These are phyloP conservation scores for Galerucella pusilla DNA, from an alignment of 2,888 invertebrate genomes.

Conservation along the genomic window DNA sequence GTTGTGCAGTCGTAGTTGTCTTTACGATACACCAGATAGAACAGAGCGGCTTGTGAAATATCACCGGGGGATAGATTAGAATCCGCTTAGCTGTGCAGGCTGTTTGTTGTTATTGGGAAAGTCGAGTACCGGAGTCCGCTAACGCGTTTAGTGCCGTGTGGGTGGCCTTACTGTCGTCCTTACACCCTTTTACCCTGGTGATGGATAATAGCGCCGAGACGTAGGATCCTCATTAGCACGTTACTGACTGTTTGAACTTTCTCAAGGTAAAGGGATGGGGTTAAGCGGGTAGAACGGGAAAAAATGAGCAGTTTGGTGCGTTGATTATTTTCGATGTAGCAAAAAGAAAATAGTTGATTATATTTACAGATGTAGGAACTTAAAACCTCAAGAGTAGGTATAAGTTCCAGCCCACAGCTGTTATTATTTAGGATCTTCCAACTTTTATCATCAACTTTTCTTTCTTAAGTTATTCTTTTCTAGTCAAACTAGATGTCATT, in stretches of 20 bases:
- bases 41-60: constrained; percentile 60
- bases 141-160: constrained; percentile 63
- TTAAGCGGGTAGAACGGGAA: background rate
- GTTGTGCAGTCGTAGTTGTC: background rate
- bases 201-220: constrained; percentile 59
- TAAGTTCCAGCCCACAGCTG: too few species aligned
- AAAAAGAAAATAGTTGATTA: too few species aligned
- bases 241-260: constrained; percentile 49
- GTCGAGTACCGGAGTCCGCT: constrained; percentile 57
- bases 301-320: background rate
- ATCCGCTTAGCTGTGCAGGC: constrained; percentile 62
- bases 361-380: too few species aligned
- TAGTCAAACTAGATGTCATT: too few species aligned
- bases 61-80: constrained; percentile 64
- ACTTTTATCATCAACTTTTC: too few species aligned
- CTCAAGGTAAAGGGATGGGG: background rate
- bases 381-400: too few species aligned
- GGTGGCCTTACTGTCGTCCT: constrained; percentile 56
- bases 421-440: too few species aligned
- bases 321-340: background rate
- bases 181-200: constrained; percentile 55
- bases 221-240: constrained; percentile 61
- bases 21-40: constrained; percentile 30
- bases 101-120: constrained; percentile 63
- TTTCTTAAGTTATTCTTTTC: too few species aligned